A percentile compares a stretch with the other conserved stretches of the same genome.
Conservation (phyloP, 2,888 invertebrate species). For the Prosopocoilus inquinatus region DNA sequence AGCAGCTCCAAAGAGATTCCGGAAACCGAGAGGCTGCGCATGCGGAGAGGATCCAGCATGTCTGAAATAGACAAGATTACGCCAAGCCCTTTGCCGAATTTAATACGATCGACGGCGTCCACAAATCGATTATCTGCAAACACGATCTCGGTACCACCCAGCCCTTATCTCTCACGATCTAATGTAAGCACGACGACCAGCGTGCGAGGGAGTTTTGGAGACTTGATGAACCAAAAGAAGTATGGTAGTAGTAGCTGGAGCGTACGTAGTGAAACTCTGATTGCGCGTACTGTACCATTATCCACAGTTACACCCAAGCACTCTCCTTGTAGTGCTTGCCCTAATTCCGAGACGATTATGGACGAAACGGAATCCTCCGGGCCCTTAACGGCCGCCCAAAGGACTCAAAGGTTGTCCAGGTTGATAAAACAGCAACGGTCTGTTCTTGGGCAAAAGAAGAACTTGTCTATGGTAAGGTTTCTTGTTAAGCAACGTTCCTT, state of each 20-base stretch:
- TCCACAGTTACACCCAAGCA: constrained; percentile 66
- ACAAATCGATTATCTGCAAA: constrained; percentile 49
- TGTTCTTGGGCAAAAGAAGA: background rate
- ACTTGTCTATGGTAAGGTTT: background rate
- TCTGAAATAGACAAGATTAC: constrained; percentile 68
- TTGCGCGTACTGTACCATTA: constrained; percentile 70
- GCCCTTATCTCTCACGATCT: constrained; percentile 54
- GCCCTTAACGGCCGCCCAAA: constrained; percentile 65
- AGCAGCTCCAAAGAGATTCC: constrained; percentile 29
- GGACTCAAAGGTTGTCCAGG: constrained; percentile 66
- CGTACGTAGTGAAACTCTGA: constrained; percentile 68
- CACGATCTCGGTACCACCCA: constrained; percentile 54
- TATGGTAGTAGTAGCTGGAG: constrained; percentile 73
- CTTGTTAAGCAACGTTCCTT: too few species aligned
- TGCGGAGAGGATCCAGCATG: constrained; percentile 70
- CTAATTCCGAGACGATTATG: constrained; percentile 34
- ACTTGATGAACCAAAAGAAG: constrained; percentile 73
- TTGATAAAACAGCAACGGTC: constrained; percentile 64
- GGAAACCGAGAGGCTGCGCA: constrained; percentile 51
- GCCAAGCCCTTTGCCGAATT: constrained; percentile 45
- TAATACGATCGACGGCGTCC: constrained; percentile 53
- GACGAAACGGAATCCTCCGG: constrained; percentile 52
- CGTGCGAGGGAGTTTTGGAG: constrained; percentile 58
- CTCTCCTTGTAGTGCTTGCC: constrained; percentile 48
- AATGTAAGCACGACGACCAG: constrained; percentile 44